Evolutionary conservation across 2,113 vertebrate species (phyloP).

Genomic region (Indri indri): DNA sequence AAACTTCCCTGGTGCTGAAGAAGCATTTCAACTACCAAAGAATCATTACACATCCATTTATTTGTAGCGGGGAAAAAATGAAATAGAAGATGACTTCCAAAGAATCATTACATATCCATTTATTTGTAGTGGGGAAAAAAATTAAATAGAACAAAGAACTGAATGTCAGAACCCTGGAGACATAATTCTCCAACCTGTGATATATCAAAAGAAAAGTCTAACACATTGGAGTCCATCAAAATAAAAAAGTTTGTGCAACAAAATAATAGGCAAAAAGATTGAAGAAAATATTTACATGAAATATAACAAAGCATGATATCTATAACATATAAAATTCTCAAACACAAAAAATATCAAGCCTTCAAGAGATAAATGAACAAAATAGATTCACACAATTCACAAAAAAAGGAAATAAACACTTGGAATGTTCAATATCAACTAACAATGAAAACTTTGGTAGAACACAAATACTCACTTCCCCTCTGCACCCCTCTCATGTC

Average conservation of each 20-base stretch:
- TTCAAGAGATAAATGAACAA: conserved; percentile 7
- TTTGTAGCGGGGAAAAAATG: not conserved
- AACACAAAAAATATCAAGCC: not conserved
- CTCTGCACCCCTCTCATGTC: not conserved
- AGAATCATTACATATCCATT: not conserved
- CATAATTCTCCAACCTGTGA: not conserved
- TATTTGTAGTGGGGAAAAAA: not conserved
- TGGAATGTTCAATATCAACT: not conserved
- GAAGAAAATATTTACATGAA: not conserved
- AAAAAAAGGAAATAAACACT: not conserved
- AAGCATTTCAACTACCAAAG: not conserved
- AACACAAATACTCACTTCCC: not conserved
- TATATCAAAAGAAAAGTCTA: not conserved
- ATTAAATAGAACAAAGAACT: not conserved
- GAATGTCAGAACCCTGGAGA: not conserved
- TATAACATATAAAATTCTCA: not conserved
- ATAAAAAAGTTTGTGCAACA: not conserved
- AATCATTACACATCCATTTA: not conserved
- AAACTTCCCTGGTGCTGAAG: not conserved
- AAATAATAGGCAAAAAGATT: not conserved
- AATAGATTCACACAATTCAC: not conserved
- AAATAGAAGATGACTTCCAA: not conserved
- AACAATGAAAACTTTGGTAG: not conserved
- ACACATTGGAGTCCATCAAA: not conserved
- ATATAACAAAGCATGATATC: not conserved